Evolutionary conservation across 2,113 vertebrate genomes (phyloP), one percentile per base, ranked within the genome.

Genomic region (Okapia johnstoni): DNA sequence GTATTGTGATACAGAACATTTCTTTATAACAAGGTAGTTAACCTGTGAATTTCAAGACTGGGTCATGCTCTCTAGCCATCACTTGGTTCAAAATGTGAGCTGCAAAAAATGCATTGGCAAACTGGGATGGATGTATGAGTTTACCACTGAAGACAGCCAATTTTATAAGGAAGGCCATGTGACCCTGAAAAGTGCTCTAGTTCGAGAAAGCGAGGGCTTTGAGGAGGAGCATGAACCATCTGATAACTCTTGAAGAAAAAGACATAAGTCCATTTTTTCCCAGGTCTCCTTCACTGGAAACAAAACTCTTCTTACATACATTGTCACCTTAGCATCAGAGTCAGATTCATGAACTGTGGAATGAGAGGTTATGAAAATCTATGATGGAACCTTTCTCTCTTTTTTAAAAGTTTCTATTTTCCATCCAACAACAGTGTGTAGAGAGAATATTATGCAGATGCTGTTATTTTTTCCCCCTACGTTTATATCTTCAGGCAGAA

Each of bases 401-500:
- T 76, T 76, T 26, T 7, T 7, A 15, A 76, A 76, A 26, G 25
- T 43, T 43, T 76, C 70, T 43, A 26, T 76, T 76, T 76, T 43
- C 40, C 70, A 76, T 26, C 70, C 36, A 26, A 43, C 6, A 76
- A 23, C 23, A 76, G 23, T 73, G 36, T 73, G 2, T 76, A 76
- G 70, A 43, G 70, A 76, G 23, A 43, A 13, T 76, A 15, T 26
- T 43, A 76, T 40, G 12, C 40, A 76, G 36, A 43, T 43, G 70
- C 23, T 26, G 40, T 76, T 43, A 26, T 43, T 43, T 43, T 12
- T 43, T 13, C 0, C 70, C 70, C 28, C 40, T 43, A 25, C 94
- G 97, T 98, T 98, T 98, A 98, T 97, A 98, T 98, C 97, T 97
- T 94, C 96, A 98, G 96, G 96, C 95, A 98, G 96, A 96, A 97